Evolutionary conservation across 2,888 invertebrate species (phyloP), one percentile per base, ranked within the genome.

Genomic region (Meteorus colon): DNA sequence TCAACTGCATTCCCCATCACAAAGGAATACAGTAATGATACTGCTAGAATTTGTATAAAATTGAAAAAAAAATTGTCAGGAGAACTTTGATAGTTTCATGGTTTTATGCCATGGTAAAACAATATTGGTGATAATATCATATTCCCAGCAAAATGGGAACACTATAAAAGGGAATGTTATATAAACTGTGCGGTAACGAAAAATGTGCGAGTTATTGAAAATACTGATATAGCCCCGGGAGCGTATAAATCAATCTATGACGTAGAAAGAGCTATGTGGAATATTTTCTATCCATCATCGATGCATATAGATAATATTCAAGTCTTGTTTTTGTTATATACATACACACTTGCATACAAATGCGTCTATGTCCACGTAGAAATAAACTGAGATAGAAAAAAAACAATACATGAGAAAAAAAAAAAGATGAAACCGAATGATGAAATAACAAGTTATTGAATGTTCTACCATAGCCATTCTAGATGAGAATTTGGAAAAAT

Each of bases 211-310:
- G 55, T 12, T 62, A 62, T 29, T 31, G 8, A 62, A 62, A 29
- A 29, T 62, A n/a, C 31, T 62, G 29, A 62, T 62, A 29, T 12
- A 55, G 19, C 19, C 31, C 31, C 27, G 62, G 62, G 4, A 62
- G 31, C 31, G 14, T 29, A 62, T 62, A 62, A 62, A 62, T 62
- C 62, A 62, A 62, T 62, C 16, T 29, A 62, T 16, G 62, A 31
- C 4, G 31, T 4, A 31, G 29, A 1, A 31, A 29, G 12, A 62
- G 62, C 62, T 31, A 62, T 8, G 19, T 31, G 10, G 62, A 29
- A 29, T 29, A 62, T 62, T 62, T 62, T 31, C 27, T 62, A 62
- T 62, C 62, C 31, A 62, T 62, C 62, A 62, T 29, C 27, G 62
- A 14, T 1, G 8, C 6, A 19, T 55, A 24, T 55, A 29, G 29